phyloP scores from a whole-genome alignment of 1,140 invertebrate species.

The Rhyacophila brunnea region DNA sequence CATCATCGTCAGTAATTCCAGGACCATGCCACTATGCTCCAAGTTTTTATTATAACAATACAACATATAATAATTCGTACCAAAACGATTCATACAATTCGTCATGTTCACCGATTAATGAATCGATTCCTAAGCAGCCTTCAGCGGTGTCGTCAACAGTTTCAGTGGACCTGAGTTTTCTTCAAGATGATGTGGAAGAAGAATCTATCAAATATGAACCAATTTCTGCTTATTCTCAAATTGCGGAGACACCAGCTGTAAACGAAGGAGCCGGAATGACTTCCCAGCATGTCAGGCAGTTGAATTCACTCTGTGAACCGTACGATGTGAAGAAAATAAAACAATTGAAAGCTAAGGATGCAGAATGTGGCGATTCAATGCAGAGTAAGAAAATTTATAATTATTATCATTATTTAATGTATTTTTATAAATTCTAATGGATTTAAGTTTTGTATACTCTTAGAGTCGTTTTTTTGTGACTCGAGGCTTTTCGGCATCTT shows the following conservation, averaged over 20 bases:
- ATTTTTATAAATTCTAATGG: not conserved
- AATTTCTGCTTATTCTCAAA: conserved; percentile 32
- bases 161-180: conserved; percentile 15
- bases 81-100: conserved; percentile 11
- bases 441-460: no score
- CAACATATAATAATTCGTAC: conserved; percentile 17
- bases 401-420: no score
- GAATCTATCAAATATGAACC: no score
- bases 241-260: conserved; percentile 17
- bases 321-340: conserved; percentile 18
- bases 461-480: no score
- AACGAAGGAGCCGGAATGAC: conserved; percentile 15
- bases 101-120: not conserved
- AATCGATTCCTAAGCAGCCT: not conserved
- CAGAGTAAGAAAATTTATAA: conserved; percentile 33
- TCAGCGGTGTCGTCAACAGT: conserved; percentile 9
- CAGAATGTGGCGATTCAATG: conserved; percentile 26
- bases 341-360: conserved; percentile 7
- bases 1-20: not conserved
- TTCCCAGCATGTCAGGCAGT: conserved; percentile 31
- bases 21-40: conserved; percentile 11
- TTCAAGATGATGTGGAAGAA: conserved; percentile 15
- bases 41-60: conserved; percentile 10
- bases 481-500: no score
- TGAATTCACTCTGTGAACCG: conserved; percentile 26